Percentiles rank a stretch among this genome's conserved stretches.
phyloP scores from a whole-genome alignment of 2,888 invertebrate species.

The Cephus pulcher region DNA sequence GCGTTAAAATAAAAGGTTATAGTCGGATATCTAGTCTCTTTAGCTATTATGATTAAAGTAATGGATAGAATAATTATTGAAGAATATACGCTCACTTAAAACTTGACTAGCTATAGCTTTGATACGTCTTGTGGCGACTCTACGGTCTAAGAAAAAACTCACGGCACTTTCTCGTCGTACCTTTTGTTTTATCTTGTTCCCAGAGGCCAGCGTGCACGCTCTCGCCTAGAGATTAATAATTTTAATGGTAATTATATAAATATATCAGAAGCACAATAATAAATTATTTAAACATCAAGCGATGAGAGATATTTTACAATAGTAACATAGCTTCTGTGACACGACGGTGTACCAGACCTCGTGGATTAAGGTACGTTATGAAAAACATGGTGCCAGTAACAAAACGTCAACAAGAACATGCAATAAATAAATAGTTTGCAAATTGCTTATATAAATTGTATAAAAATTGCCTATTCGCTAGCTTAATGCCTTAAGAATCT shows the following conservation, averaged over 20 bases:
- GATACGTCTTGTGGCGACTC: neutral
- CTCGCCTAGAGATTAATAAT: neutral
- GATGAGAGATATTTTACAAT: conserved; percentile 33
- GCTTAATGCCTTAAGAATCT: conserved; percentile 41
- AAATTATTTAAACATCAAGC: conserved; percentile 45
- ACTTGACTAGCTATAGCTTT: conserved; percentile 38
- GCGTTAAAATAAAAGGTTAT: neutral
- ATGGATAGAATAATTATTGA: neutral
- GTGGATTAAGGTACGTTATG: conserved; percentile 15
- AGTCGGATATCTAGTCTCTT: neutral
- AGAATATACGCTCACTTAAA: conserved; percentile 35
- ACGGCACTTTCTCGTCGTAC: neutral
- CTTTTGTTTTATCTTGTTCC: neutral
- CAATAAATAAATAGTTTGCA: conserved; percentile 43
- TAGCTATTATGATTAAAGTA: neutral
- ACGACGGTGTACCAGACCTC: conserved; percentile 2
- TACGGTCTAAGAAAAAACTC: neutral
- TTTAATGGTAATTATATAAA: conserved; percentile 36
- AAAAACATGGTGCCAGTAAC: conserved; percentile 24
- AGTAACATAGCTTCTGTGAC: conserved; percentile 12
- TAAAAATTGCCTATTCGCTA: conserved; percentile 45
- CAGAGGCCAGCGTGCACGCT: neutral
- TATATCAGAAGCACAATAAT: conserved; percentile 48
- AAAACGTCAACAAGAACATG: conserved; percentile 37
- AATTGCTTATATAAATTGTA: conserved; percentile 48